Evolutionary conservation across 2,113 vertebrate genomes (phyloP), one percentile per base, ranked within the genome.

Genomic region (Cariama cristata): DNA sequence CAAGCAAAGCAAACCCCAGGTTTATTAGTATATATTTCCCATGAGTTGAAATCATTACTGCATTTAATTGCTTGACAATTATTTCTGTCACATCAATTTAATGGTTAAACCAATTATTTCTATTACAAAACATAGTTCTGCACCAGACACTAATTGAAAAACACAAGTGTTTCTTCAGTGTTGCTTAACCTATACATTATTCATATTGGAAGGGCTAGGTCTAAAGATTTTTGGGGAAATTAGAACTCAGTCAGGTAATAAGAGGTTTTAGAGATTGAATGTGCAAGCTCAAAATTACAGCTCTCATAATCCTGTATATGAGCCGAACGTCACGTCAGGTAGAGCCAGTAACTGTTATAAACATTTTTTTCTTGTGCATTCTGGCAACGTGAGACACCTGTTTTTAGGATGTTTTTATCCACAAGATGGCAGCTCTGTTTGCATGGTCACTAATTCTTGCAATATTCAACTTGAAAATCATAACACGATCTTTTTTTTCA

Each of bases 31-130:
- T 58, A 52, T 95, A 97, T 97, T 98, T 97, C 96, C 95, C 96
- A 76, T 76, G 94, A 96, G 95, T 60, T 96, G n/a, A 96, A 98
- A 98, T 88, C 76, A 92, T 87, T 96, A 83, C 72, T 71, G 52
- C 86, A 94, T 97, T 98, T 98, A 98, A 98, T 98, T 98, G 79
- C 88, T 73, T 97, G 73, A 97, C 86, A 97, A 94, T 97, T 97
- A 97, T 97, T 98, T 97, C 92, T 98, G 95, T 98, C 97, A 97
- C 71, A 97, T 93, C 95, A 97, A 95, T 98, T 97, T 97, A 97
- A 96, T 86, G 85, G 91, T 97, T 98, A 98, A 98, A 96, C 79
- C 93, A 98, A 98, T 97, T 97, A 97, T 97, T 98, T 97, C 88
- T 97, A 94, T 98, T 97, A 92, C 79, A 89, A 97, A 98, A 96